phyloP scores from a whole-genome alignment of 2,888 invertebrate species.

The Zeuzera pyrina region DNA sequence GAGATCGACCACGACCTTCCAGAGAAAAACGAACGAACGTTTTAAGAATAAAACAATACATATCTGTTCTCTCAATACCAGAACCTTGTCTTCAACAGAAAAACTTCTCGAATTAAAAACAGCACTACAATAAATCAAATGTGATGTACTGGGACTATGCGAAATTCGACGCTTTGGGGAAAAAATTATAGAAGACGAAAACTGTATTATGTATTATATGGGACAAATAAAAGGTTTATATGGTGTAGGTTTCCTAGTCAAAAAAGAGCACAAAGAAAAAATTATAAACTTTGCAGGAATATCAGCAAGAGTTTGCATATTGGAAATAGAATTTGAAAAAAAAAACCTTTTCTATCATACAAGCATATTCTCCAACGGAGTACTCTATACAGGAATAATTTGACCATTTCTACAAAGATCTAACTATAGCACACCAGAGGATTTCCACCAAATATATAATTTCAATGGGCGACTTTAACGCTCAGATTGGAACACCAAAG shows the following conservation, averaged over 20 bases:
- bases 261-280: slow-evolving; percentile 14
- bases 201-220: slow-evolving; percentile 15
- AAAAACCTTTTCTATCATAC: slow-evolving; percentile 11
- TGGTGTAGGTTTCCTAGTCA: slow-evolving; percentile 18
- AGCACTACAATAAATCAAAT: neutral
- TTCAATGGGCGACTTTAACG: slow-evolving; percentile 16
- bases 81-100: neutral
- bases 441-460: no score
- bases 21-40: no score
- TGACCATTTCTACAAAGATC: slow-evolving; percentile 13
- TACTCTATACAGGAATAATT: slow-evolving; percentile 15
- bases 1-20: no score
- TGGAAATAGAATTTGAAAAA: slow-evolving; percentile 16
- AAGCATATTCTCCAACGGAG: slow-evolving; percentile 15
- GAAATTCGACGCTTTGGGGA: slow-evolving; percentile 15
- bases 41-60: neutral
- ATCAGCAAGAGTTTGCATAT: slow-evolving; percentile 17
- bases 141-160: slow-evolving; percentile 6
- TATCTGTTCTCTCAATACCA: neutral
- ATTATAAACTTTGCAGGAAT: slow-evolving; percentile 17
- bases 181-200: slow-evolving; percentile 13
- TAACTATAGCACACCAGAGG: slow-evolving; percentile 11
- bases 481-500: no score
- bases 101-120: neutral
- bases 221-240: slow-evolving; percentile 16